phyloP scores from a whole-genome alignment of 2,797 vertebrate species.

The Heteromormyrus szaboi region DNA sequence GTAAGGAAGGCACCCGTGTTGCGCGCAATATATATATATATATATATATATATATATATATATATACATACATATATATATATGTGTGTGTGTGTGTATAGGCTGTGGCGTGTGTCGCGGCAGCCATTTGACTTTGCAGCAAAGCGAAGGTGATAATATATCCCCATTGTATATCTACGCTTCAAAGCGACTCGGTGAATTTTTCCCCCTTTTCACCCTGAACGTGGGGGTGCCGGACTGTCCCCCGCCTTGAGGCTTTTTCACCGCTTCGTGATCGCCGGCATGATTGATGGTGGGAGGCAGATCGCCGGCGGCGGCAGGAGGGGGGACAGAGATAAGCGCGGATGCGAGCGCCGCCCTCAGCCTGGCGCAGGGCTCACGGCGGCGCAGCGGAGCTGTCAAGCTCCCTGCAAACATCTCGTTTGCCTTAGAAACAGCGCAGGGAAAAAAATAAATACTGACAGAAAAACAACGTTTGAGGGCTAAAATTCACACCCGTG shows the following conservation, averaged over 20 bases:
- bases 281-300: neutral
- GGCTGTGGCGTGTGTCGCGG: neutral
- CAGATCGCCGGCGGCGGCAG: neutral
- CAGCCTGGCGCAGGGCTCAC: neutral
- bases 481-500: neutral
- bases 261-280: neutral
- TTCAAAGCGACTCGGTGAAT: neutral
- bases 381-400: neutral
- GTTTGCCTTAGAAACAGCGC: neutral
- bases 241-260: neutral
- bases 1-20: conserved; percentile 35
- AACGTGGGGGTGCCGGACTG: neutral
- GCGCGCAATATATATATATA: no score
- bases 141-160: conserved; percentile 8
- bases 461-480: neutral
- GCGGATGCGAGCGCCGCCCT: neutral
- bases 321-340: neutral
- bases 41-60: no score
- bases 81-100: conserved; percentile 17
- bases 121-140: conserved; percentile 32
- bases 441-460: neutral
- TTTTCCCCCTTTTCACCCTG: neutral
- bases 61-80: no score
- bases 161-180: neutral
- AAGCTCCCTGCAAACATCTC: neutral